Evolutionary conservation across 2,113 vertebrate genomes (phyloP), one percentile per base, ranked within the genome.

Genomic region (Pelecanoides urinatrix): DNA sequence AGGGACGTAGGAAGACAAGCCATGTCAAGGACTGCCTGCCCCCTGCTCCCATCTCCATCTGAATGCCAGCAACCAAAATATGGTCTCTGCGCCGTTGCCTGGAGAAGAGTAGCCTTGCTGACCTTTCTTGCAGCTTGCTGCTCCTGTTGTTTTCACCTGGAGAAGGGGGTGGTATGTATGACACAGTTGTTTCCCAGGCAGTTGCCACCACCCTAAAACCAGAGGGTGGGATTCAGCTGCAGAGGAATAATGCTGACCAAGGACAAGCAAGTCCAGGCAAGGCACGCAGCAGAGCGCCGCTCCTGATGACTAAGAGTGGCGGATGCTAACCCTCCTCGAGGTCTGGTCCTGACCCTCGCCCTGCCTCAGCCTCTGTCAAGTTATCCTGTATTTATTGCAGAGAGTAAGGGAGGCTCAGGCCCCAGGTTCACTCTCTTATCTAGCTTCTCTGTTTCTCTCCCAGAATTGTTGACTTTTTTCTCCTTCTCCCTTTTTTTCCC

Each of bases 261-360:
- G 92, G 91, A 26, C 8, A 50, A 71, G 90, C 97, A 97, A 93
- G 97, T 18, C 90, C 58, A 66, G 92, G 26, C 97, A 97, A 8
- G 66, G 91, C 67, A 44, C 0, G 7, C 17, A 71, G 34, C 65
- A n/a, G n/a, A 1, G 67, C 2, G 1, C 56, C 67, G 75, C 89
- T 94, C 66, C 76, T 47, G 42, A 34, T 95, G 90, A 96, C 61
- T 67, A 93, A 91, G 88, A 42, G 62, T 21, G 83, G 45, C 1
- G 27, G 61, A 83, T 80, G 83, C 83, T 89, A 73, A 78, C 50
- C 19, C n/a, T 94, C 52, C 85, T 62, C 1, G 2, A 85, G 74
- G 38, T 71, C 78, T 78, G 82, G 1, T 40, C 71, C 88, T 91
- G 87, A 88, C 94, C 92, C 77, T 77, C 5, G 4, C 36, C 75